Conservation (phyloP, 2,888 invertebrate species). For the Spodoptera picta region DNA sequence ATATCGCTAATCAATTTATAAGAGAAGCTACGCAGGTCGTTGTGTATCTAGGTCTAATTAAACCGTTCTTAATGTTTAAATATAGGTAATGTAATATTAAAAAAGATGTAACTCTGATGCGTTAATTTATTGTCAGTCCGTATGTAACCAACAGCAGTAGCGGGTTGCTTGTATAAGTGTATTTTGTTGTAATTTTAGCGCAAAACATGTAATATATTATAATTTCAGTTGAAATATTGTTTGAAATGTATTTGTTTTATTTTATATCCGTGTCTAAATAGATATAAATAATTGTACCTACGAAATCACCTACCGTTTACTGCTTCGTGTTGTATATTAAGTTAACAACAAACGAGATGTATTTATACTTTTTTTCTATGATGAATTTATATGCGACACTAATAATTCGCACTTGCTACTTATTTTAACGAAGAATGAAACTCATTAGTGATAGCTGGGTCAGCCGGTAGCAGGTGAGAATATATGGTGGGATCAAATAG, state of each 20-base stretch:
- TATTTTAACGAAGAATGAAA: constrained; percentile 23
- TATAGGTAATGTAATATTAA: constrained; percentile 66
- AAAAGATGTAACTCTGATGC: constrained; percentile 61
- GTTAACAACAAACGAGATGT: constrained; percentile 48
- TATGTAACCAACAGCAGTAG: constrained; percentile 75
- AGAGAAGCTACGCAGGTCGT: constrained; percentile 62
- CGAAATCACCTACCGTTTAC: constrained; percentile 58
- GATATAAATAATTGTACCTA: constrained; percentile 54
- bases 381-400: constrained; percentile 35
- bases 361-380: constrained; percentile 44
- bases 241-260: constrained; percentile 69
- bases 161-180: constrained; percentile 82
- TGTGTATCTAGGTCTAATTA: constrained; percentile 56
- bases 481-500: constrained; percentile 39
- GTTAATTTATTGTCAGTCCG: constrained; percentile 74
- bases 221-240: constrained; percentile 72
- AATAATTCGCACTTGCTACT: constrained; percentile 44
- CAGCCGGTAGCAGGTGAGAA: constrained; percentile 35
- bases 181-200: constrained; percentile 77
- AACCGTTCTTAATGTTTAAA: constrained; percentile 63
- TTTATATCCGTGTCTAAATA: constrained; percentile 52
- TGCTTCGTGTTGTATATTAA: constrained; percentile 53
- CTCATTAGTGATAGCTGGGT: constrained; percentile 17
- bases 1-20: constrained; percentile 43
- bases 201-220: constrained; percentile 80